Base-by-base conservation (phyloP, 2,888 invertebrate species). In the Drosophila mimetica region DNA sequence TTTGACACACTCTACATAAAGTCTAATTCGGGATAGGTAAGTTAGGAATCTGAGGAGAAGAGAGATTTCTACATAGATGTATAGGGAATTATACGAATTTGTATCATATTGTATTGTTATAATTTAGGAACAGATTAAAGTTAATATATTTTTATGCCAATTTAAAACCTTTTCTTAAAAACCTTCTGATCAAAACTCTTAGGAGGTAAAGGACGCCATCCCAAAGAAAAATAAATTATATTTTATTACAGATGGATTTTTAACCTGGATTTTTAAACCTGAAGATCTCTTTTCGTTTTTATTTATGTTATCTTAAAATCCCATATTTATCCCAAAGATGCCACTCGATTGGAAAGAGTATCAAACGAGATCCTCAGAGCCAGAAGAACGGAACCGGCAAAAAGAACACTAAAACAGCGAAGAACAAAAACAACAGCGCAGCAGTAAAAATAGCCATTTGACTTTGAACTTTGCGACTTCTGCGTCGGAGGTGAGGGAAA, bases 391-490 rank as follows among this genome's bases (percentile, higher is more conserved):
- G 42, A 54, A 59, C 60, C 25, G 63, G 60, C 34, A 13, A 55
- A 52, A 52, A 46, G 14, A 59, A 32, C 51, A 53, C 41, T 53
- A 36, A 53, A 55, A 36, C 14, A 60, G 47, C 44, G 13, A 14
- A 36, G 42, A 52, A 41, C 52, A 47, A 55, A 42, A 60, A 51
- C 48, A 53, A 71, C 54, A 71, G 30, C 50, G 14, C 30, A 41
- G 75, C 61, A 66, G 44, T 75, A 77, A 84, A 84, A 77, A 75
- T 71, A 65, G 71, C 69, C 55, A 65, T 76, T 76, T 76, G 81
- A 63, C 81, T 80, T 80, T 84, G 76, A 80, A 78, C 71, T 81
- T 81, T 53, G 63, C 75, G 75, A 67, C 51, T 73, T 58, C 60
- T 57, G 64, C 60, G 53, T 50, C 59, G 59, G 44, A 52, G 71